A percentile compares a stretch with the other conserved stretches of the same genome.
Conservation (phyloP, 2,113 vertebrate species). For the Etia nguti region DNA sequence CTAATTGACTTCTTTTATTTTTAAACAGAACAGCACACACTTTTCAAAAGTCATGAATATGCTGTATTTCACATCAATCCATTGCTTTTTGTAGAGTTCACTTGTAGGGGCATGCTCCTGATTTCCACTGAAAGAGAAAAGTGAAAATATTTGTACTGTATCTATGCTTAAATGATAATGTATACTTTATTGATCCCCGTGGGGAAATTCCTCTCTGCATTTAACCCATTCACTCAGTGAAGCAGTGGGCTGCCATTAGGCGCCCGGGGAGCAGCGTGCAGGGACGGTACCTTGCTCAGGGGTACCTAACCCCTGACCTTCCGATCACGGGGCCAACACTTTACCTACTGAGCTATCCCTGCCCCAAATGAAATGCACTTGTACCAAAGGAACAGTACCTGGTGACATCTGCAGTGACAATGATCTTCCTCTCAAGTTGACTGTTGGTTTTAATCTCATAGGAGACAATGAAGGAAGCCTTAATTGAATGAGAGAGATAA, state of each 20-base stretch:
- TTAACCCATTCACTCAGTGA: too few relatives aligned
- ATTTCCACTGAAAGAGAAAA: slow-evolving; percentile 59
- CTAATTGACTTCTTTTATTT: neutral
- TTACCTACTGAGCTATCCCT: too few relatives aligned
- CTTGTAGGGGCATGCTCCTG: neutral
- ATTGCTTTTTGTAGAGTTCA: slow-evolving; percentile 10
- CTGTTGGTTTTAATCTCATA: neutral
- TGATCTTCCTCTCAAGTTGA: neutral
- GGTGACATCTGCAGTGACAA: neutral
- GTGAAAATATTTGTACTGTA: neutral
- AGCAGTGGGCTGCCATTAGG: too few relatives aligned
- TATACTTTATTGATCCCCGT: too few relatives aligned
- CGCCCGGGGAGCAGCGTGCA: too few relatives aligned
- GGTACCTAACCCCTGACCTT: too few relatives aligned
- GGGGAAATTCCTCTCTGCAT: too few relatives aligned
- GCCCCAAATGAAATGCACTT: neutral
- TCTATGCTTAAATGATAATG: neutral
- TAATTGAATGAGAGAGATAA: neutral
- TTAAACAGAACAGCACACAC: slow-evolving; percentile 31
- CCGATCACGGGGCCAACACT: too few relatives aligned
- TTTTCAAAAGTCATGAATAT: slow-evolving; percentile 65
- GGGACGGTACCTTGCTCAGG: too few relatives aligned
- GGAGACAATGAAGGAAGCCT: slow-evolving; percentile 18
- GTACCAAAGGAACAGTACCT: neutral
- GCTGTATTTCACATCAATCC: slow-evolving; percentile 67